phyloP scores from a whole-genome alignment of 2,797 vertebrate species.

The Poecilia velifera region DNA sequence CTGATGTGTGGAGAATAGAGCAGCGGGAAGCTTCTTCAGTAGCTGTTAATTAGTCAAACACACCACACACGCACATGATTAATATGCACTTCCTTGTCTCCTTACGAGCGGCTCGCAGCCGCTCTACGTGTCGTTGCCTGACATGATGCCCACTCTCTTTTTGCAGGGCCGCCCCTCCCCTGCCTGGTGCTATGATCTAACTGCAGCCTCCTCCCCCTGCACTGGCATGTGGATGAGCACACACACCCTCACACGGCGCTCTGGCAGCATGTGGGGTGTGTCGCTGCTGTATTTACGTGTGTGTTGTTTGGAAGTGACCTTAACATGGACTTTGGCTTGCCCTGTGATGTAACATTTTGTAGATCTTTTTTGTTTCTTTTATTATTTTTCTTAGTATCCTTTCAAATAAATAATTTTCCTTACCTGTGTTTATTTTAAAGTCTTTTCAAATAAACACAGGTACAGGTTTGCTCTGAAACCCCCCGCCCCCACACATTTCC shows the following conservation, averaged over 20 bases:
- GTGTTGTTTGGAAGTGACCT: constrained; percentile 45
- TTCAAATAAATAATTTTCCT: constrained; percentile 18
- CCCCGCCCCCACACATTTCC: not conserved
- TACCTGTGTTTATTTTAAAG: not conserved
- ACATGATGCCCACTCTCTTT: constrained; percentile 67
- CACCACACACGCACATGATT: constrained; percentile 35
- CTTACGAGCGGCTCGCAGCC: constrained; percentile 58
- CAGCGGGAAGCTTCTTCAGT: constrained; percentile 60
- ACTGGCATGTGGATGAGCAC: constrained; percentile 16
- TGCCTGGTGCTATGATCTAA: constrained; percentile 77
- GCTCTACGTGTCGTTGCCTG: constrained; percentile 53
- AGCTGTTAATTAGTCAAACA: constrained; percentile 72
- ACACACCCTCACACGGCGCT: constrained; percentile 15
- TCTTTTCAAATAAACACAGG: constrained; percentile 41
- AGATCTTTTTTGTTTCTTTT: constrained; percentile 29
- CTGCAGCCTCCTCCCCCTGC: constrained; percentile 69
- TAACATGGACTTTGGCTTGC: constrained; percentile 38
- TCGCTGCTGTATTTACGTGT: constrained; percentile 49
- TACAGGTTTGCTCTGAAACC: not conserved
- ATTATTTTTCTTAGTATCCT: not conserved
- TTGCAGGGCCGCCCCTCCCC: constrained; percentile 73
- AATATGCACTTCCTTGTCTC: constrained; percentile 29
- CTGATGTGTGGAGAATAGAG: constrained; percentile 57
- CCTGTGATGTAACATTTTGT: constrained; percentile 35
- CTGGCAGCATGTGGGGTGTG: constrained; percentile 49